Conservation (phyloP, 2,888 invertebrate genomes). For the Dolichopus griseipennis region DNA sequence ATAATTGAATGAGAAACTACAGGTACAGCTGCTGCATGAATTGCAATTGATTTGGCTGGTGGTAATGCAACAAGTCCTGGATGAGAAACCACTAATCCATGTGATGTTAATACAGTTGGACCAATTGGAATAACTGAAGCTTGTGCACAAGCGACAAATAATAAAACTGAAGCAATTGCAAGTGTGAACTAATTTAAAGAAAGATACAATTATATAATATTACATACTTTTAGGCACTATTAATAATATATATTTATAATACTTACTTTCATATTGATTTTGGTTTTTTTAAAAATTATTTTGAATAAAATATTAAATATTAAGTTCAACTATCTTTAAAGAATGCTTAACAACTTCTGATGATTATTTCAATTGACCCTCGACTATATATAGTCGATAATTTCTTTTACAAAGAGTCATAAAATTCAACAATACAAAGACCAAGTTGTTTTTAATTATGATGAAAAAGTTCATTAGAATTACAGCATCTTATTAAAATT, state of each 20-base stretch:
- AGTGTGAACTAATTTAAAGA: conserved; percentile 34
- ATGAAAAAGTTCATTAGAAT: neutral
- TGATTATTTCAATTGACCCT: conserved; percentile 25
- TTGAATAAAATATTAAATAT: neutral
- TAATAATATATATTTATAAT: neutral
- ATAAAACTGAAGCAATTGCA: conserved; percentile 39
- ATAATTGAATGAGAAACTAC: conserved; percentile 20
- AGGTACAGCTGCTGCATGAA: conserved; percentile 22
- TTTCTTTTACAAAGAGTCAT: neutral
- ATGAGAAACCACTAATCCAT: conserved; percentile 25
- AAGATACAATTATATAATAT: neutral
- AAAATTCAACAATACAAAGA: too few species aligned
- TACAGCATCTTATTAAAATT: neutral
- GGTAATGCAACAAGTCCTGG: conserved; percentile 26
- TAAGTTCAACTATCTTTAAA: conserved; percentile 25
- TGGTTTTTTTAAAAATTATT: conserved; percentile 11
- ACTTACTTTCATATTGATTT: conserved; percentile 40
- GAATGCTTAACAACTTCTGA: conserved; percentile 37
- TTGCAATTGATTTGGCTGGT: conserved; percentile 15
- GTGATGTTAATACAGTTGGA: conserved; percentile 24
- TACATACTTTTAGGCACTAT: conserved; percentile 5
- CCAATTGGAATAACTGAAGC: conserved; percentile 33
- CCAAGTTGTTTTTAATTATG: neutral
- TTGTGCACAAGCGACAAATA: conserved; percentile 36
- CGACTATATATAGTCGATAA: conserved; percentile 30